Evolutionary conservation across 2,113 vertebrate genomes (phyloP).

Genomic region (Crotalus helleri): DNA sequence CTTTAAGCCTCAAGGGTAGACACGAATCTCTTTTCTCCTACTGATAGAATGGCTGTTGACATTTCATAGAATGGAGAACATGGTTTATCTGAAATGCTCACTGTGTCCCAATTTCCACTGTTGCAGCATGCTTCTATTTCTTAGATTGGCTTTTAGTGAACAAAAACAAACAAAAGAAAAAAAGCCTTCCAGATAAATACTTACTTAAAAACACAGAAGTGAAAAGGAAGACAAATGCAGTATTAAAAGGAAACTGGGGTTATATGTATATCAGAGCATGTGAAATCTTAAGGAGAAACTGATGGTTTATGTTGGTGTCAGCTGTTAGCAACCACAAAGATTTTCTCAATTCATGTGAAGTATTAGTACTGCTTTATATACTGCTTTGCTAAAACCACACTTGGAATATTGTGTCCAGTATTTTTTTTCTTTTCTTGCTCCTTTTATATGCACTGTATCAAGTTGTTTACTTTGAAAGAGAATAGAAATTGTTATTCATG

Average conservation of each 20-base stretch:
- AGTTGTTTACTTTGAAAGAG: not conserved
- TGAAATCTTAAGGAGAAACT: not conserved
- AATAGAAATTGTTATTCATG: not conserved
- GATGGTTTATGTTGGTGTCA: not conserved
- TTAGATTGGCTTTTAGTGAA: not conserved
- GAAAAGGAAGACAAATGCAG: not conserved
- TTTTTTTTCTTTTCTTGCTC: not conserved
- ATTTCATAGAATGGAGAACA: not conserved
- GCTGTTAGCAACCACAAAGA: not conserved
- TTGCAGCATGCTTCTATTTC: not conserved
- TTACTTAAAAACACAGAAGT: not conserved
- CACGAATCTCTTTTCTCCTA: not conserved
- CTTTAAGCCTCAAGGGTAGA: not conserved
- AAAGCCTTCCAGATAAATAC: not conserved
- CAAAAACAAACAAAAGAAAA: not conserved
- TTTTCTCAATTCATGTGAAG: not conserved
- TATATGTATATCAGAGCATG: not conserved
- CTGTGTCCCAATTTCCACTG: not conserved
- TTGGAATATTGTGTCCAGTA: too few relatives aligned
- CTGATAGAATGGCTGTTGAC: not conserved
- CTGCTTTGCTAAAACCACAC: not conserved
- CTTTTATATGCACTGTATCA: not conserved
- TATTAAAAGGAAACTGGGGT: not conserved
- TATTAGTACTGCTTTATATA: not conserved
- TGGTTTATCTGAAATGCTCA: not conserved